phyloP scores from a whole-genome alignment of 2,113 vertebrate genomes.

The Anoplopoma fimbria region DNA sequence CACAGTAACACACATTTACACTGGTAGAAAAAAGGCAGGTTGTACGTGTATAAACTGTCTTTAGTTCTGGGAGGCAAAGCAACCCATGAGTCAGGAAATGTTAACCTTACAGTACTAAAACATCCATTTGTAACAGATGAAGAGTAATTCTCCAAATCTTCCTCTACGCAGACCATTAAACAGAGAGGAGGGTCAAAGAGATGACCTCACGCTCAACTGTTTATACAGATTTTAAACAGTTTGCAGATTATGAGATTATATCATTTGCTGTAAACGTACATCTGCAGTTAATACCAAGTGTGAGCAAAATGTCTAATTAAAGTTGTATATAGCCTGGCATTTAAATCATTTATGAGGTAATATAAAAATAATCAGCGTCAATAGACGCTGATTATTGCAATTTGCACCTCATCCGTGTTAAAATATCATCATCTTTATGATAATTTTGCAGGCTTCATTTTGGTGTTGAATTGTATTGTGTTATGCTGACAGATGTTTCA shows the following conservation, averaged over 20 bases:
- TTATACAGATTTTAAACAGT: neutral
- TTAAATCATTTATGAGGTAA: neutral
- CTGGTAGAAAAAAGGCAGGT: neutral
- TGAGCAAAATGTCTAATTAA: neutral
- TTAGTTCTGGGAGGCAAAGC: neutral
- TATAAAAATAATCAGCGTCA: neutral
- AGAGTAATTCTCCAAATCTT: neutral
- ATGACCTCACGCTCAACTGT: neutral
- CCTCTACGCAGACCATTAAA: neutral
- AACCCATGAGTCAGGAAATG: neutral
- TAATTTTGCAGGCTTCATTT: neutral
- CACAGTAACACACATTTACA: neutral
- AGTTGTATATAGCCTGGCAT: neutral
- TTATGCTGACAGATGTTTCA: neutral
- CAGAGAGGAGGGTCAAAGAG: neutral
- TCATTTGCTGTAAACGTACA: neutral
- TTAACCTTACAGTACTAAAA: neutral
- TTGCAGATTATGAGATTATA: neutral
- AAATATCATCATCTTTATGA: neutral
- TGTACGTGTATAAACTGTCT: neutral
- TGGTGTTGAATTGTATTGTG: neutral
- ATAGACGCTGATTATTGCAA: too few species aligned
- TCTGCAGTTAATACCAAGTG: neutral
- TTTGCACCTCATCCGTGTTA: neutral
- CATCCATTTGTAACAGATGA: neutral